Percentiles rank a stretch among this genome's conserved stretches.
phyloP scores from a whole-genome alignment of 2,888 invertebrate genomes.

The Peribatodes rhomboidaria region DNA sequence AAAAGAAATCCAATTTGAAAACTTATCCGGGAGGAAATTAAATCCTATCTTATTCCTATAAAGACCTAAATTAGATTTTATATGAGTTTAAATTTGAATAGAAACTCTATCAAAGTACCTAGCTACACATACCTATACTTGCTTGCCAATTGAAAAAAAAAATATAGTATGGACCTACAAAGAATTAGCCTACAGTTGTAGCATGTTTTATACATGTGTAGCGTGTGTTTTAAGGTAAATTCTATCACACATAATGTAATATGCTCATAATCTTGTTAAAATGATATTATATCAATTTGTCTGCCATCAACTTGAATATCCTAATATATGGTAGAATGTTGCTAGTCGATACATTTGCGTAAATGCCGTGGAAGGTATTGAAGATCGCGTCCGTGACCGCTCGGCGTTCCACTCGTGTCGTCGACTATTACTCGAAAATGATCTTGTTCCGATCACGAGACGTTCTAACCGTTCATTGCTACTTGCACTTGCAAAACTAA shows the following conservation, averaged over 20 bases:
- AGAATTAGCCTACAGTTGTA: too few relatives aligned
- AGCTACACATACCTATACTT: not conserved
- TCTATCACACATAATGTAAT: too few relatives aligned
- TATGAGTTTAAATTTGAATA: not conserved
- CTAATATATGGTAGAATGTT: conserved; percentile 52
- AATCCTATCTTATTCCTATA: not conserved
- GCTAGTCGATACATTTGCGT: conserved; percentile 50
- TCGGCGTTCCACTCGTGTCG: conserved; percentile 63
- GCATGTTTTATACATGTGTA: too few relatives aligned
- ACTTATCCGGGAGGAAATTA: not conserved
- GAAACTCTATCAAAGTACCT: not conserved
- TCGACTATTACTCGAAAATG: conserved; percentile 56
- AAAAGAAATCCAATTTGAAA: not conserved
- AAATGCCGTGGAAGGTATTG: conserved; percentile 66
- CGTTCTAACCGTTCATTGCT: conserved; percentile 40
- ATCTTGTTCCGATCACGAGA: conserved; percentile 49
- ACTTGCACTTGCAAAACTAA: conserved; percentile 36
- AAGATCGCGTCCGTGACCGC: conserved; percentile 74
- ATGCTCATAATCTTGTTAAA: not conserved
- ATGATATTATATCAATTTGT: not conserved
- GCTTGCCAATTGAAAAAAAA: not conserved
- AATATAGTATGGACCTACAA: too few relatives aligned
- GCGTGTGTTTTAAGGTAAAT: too few relatives aligned
- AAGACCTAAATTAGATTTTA: not conserved
- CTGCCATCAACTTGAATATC: conserved; percentile 44